Evolutionary conservation across 2,113 vertebrate genomes (phyloP), one percentile per base, ranked within the genome.

Genomic region (Petrocephalus microphthalmus): DNA sequence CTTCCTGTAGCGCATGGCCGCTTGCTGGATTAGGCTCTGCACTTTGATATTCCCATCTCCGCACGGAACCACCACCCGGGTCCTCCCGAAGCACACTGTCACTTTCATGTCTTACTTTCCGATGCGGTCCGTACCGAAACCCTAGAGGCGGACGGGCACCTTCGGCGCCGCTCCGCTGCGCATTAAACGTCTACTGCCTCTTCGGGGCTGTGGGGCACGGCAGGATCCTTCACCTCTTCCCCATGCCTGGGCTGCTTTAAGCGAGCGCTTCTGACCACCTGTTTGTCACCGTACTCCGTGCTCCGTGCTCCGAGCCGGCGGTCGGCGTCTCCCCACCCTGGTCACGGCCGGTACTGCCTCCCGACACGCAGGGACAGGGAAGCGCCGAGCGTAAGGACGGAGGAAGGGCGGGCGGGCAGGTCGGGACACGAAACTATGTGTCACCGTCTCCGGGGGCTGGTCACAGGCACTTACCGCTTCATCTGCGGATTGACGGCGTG

Each of bases 41-140:
- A 99, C 97, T 94, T 95, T 96, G 90, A 98, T 95, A 94, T 94
- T 96, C 88, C 98, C 98, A 91, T 98, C 96, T 17, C 97, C 97
- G 57, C 98, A 99, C 89, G 98, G 98, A 91, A 99, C 98, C 92
- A 99, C 97, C 96, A 99, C 97, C 91, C 97, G 95, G 93, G 97
- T 99, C 95, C 97, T 93, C 22, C 97, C 97, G 92, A 99, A 99
- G 91, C 97, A 98, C 94, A 98, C 97, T 88, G 98, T 99, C 95
- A 96, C 95, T 94, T 96, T 96, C 95, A 96, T 96, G 56, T 89
- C 81, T 87, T 90, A 85, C 89, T 91, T 90, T 89, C 90, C 51
- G 54, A 89, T 37, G n/a, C 88, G 88, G 85, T 85, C 88, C 88
- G 54, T 17, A 19, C 78, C 74, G 49, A 71, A 82, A 89, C 86